These are phyloP conservation scores for Ariopsis seemanni DNA, from an alignment of 2,113 vertebrate genomes.

Conservation along the genomic window DNA sequence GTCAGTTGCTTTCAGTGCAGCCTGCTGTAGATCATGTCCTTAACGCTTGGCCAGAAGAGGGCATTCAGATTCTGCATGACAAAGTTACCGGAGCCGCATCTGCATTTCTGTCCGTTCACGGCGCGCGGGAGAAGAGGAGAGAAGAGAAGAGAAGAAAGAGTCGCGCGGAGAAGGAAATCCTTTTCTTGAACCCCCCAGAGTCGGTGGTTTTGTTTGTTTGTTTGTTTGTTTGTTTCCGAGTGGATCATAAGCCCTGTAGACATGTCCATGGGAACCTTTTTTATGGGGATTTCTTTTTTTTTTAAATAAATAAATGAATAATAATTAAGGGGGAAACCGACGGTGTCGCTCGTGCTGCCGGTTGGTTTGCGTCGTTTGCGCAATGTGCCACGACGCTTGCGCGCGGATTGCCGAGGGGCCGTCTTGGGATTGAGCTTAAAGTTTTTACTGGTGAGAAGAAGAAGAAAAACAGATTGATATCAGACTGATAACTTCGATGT, in stretches of 20 bases:
- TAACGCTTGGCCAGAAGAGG: conserved; percentile 74
- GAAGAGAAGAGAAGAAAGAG: conserved; percentile 39
- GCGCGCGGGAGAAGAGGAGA: conserved; percentile 45
- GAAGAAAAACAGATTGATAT: no score
- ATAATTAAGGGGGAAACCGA: background rate
- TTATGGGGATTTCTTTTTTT: background rate
- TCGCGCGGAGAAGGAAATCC: conserved; percentile 31
- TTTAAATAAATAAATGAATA: background rate
- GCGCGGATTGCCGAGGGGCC: conserved; percentile 10
- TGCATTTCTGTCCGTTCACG: conserved; percentile 57
- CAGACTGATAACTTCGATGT: conserved; percentile 55
- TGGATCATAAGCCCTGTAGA: background rate
- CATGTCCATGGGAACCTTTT: background rate
- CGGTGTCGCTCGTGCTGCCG: conserved; percentile 36
- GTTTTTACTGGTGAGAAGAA: background rate
- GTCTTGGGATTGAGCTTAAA: conserved; percentile 26
- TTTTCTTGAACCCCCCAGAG: background rate
- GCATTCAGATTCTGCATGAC: conserved; percentile 73
- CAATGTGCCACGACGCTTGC: conserved; percentile 37
- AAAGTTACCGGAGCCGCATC: conserved; percentile 67
- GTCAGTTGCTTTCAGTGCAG: background rate
- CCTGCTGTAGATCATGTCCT: conserved; percentile 1
- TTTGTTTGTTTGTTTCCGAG: background rate
- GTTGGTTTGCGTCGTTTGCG: conserved; percentile 36
- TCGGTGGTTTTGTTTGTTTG: background rate